Evolutionary conservation across 2,888 invertebrate genomes (phyloP).

Genomic region (Lutraria lutraria): DNA sequence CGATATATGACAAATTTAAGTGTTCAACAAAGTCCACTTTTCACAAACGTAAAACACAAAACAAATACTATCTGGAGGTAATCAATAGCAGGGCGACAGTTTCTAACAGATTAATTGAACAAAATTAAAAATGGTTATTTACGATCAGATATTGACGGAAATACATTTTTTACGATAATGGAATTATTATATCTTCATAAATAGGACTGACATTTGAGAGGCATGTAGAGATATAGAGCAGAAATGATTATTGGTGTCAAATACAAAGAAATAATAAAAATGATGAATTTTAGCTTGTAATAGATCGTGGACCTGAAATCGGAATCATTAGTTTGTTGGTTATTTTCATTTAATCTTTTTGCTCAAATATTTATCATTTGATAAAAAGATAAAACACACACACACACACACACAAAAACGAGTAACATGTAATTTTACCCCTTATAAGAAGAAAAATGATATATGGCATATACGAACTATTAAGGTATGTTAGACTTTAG

Average conservation of each 20-base stretch:
- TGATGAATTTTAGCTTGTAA: not conserved
- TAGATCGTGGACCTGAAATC: not conserved
- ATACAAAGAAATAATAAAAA: not conserved
- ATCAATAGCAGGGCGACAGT: not conserved
- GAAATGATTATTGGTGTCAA: not conserved
- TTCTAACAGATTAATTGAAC: not conserved
- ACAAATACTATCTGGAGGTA: not conserved
- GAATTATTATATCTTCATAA: not conserved
- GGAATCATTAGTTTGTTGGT: not conserved
- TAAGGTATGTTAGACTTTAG: too few relatives aligned
- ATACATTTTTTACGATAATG: not conserved
- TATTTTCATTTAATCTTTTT: not conserved
- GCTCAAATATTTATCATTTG: not conserved
- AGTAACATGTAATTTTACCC: not conserved
- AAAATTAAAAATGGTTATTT: not conserved
- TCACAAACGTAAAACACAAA: not conserved
- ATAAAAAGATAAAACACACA: not conserved
- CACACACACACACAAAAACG: not conserved
- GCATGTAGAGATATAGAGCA: not conserved
- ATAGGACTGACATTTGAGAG: not conserved
- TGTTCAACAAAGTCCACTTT: not conserved
- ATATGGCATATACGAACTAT: too few relatives aligned
- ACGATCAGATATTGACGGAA: not conserved
- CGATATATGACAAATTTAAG: not conserved
- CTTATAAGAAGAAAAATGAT: not conserved